These are phyloP conservation scores for Lasiurus cinereus DNA, from an alignment of 2,113 vertebrate genomes.

Conservation along the genomic window DNA sequence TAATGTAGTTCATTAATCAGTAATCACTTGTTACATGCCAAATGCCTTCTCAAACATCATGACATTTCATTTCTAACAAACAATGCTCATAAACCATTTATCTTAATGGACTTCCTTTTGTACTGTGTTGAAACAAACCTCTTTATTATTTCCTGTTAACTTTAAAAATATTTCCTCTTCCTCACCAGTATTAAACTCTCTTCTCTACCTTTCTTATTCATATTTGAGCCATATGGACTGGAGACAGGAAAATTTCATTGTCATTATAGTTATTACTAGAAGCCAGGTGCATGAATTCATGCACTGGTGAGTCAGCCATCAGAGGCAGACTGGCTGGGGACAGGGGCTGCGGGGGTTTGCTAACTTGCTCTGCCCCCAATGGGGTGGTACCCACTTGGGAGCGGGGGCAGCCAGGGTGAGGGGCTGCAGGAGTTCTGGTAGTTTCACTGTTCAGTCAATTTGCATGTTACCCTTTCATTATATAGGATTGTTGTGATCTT, in stretches of 20 bases:
- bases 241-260: neutral
- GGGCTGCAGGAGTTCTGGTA: too few relatives aligned
- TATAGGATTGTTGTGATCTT: neutral
- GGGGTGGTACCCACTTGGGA: too few relatives aligned
- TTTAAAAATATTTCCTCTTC: neutral
- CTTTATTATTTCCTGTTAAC: neutral
- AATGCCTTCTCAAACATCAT: neutral
- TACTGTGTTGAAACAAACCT: neutral
- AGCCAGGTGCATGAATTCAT: too few relatives aligned
- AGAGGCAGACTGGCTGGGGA: too few relatives aligned
- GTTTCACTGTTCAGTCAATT: too few relatives aligned
- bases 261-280: neutral
- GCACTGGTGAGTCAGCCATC: too few relatives aligned
- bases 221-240: neutral
- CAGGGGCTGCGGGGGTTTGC: too few relatives aligned
- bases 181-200: neutral
- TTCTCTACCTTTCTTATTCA: neutral
- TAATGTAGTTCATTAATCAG: neutral
- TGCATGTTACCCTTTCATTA: too few relatives aligned
- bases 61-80: neutral
- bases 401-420: too few relatives aligned
- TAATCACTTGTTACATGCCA: neutral
- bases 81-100: neutral
- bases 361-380: too few relatives aligned
- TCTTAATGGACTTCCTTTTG: neutral